Percentiles rank a stretch among this genome's conserved stretches.
Evolutionary conservation across 2,888 invertebrate genomes (phyloP).

Genomic region (Leptinotarsa peninsularis): DNA sequence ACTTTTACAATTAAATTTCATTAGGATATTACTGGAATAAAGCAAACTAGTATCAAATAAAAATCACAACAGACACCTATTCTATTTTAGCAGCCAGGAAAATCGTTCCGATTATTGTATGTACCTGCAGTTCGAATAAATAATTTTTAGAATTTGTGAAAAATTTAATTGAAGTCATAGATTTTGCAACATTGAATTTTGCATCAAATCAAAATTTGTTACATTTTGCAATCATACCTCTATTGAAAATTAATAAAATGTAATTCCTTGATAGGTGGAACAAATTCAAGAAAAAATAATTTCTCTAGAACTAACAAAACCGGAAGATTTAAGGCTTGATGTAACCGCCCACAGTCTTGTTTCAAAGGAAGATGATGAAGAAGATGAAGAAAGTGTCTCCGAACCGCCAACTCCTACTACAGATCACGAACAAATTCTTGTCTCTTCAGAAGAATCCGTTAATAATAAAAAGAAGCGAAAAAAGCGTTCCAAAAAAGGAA

Average conservation of each 20-base stretch:
- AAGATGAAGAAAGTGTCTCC: conserved; percentile 67
- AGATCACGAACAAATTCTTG: conserved; percentile 68
- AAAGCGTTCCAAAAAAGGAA: conserved; percentile 69
- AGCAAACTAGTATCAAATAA: too few species aligned
- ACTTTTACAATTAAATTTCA: too few species aligned
- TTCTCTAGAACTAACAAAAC: conserved; percentile 82
- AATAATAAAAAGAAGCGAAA: conserved; percentile 67
- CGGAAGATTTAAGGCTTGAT: conserved; percentile 49
- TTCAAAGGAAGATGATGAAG: conserved; percentile 63
- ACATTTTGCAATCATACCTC: not conserved
- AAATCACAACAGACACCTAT: too few species aligned
- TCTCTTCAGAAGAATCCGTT: conserved; percentile 64
- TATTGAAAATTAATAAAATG: not conserved
- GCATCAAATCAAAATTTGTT: not conserved
- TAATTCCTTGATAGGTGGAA: conserved; percentile 75
- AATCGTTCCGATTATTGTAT: too few species aligned
- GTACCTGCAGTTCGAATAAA: too few species aligned
- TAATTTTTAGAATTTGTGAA: too few species aligned
- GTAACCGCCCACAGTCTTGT: conserved; percentile 50
- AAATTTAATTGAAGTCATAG: too few species aligned
- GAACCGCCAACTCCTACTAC: conserved; percentile 69
- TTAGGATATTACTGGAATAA: too few species aligned
- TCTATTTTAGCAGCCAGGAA: too few species aligned
- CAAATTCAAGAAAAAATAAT: conserved; percentile 92
- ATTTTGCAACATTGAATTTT: too few species aligned